Base-by-base conservation (phyloP, 2,113 vertebrate species). In the Microcebus murinus region DNA sequence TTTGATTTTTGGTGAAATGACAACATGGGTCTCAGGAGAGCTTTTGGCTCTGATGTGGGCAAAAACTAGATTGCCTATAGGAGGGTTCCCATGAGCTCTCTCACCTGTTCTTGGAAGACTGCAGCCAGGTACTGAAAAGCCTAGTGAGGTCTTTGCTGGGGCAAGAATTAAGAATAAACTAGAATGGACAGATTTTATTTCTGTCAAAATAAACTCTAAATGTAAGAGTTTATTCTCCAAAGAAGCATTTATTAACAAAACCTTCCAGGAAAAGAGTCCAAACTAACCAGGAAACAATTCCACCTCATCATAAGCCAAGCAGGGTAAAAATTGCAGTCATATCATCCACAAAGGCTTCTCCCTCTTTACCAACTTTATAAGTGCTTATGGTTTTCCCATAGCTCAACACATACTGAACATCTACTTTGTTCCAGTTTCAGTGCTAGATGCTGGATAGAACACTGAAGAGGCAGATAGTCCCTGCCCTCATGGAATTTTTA, bases 1-100 rank as follows among this genome's bases (percentile, higher is more conserved):
- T 70, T 70, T 65, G 10, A 84, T 55, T 84, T 57, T 68, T 90
- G 50, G n/a, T 70, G 84, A 87, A 92, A 82, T 90, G 70, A 68
- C 11, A 70, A 48, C 39, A 55, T 7, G 82, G 11, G 17, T 63
- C 36, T 55, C 25, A 87, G 23, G 57, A 73, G 12, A 77, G 18
- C 21, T 39, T 52, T 48, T 88, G 29, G 1, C 23, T 67, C 31
- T 91, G 25, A 23, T 79, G 42, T 83, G 25, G 7, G 10, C 34
- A 18, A 42, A 68, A 4, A 77, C 27, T 18, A 25, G 20, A 3
- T 9, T 31, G 12, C 3, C n/a, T 61, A 21, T 1, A 52, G 13
- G 42, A 34, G 29, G 42, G 20, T n/a, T 80, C 3, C 6, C 7
- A 23, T 45, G 65, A 27, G 15, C 61, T 25, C 50, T 21, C 4